Evolutionary conservation across 2,888 invertebrate genomes (phyloP), one percentile per base, ranked within the genome.

Genomic region (Pteria penguin): DNA sequence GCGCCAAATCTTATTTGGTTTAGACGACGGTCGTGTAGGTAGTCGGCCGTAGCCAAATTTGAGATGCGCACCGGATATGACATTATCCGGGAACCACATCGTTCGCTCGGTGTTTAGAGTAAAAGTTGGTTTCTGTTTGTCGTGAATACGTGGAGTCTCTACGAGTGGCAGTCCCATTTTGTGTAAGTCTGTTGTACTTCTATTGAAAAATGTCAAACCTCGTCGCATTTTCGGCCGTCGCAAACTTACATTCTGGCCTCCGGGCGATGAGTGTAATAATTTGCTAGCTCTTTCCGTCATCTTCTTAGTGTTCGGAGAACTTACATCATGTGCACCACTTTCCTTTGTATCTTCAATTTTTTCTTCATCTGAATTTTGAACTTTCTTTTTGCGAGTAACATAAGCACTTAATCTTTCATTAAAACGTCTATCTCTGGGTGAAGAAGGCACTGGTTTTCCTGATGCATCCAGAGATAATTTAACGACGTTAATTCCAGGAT

Each of bases 361-460:
- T 14, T 18, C 45, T 18, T 45, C 45, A 45, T 18, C 18, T 8
- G 45, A 45, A 45, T 8, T 8, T 32, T 55, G 54, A 29, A 55
- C 61, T 54, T 75, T 76, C 63, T 76, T 82, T 32, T 73, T 78
- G 27, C 76, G 76, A 27, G 78, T 27, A 4, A 84, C 80, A 65
- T 87, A 86, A 0, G 84, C 75, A 72, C 82, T 84, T 22, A 85
- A 61, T n/a, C 85, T 81, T 79, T 88, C 88, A 72, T 87, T 88
- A 67, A 88, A 87, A 1, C 75, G 67, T 22, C 60, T 70, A 2
- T 55, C 70, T 45, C 69, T 69, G 36, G 52, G 52, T 26, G 72
- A 55, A 52, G 67, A 52, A n/a, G 67, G 71, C 29, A 62, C 72
- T n/a, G n/a, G n/a, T 5, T 72, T 36, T 31, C 61, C 55, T 18